Base-by-base conservation (phyloP, 2,888 invertebrate genomes). In the Operophtera brumata region DNA sequence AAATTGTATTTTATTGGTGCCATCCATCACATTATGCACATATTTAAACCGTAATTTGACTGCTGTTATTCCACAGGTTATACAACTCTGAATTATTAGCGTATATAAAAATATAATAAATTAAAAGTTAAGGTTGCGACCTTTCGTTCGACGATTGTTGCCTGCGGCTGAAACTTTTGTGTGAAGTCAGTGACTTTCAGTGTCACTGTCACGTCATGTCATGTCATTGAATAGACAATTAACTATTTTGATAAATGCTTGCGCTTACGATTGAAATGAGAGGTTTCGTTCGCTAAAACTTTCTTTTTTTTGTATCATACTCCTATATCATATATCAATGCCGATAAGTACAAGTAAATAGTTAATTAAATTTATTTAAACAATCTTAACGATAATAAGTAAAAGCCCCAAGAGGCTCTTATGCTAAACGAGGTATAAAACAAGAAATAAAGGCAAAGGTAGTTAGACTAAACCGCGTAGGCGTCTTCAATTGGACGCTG, bases 31-130 rank as follows among this genome's bases (percentile, higher is more conserved):
- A 54, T 59, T 59, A 63, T 59, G 58, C 44, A 56, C 60, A 63
- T 59, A 57, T 63, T 59, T 59, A 57, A 59, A 42, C 26, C 26
- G 42, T 54, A 61, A 67, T 62, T 59, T 64, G 59, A 69, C 67
- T 57, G 48, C 45, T 62, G 53, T 67, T 65, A n/a, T n/a, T n/a
- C n/a, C n/a, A n/a, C n/a, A n/a, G n/a, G n/a, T n/a, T n/a, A 59
- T 59, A 57, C 65, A 63, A 64, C 62, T 12, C 59, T 53, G 62
- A 70, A 59, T 64, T 67, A 70, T 62, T 61, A 59, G 58, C 49
- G 61, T 62, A 62, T 52, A 66, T 67, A 63, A 66, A 67, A 64
- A 71, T 69, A 70, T 64, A 20, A 20, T 20, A 3, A 70, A 66
- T 51, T 51, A 56, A 64, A 63, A 65, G 65, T 65, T 51, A 56